Percentiles rank a stretch among this genome's conserved stretches.
Conservation (phyloP, 1,140 invertebrate species). For the Harlomillsia oculata region DNA sequence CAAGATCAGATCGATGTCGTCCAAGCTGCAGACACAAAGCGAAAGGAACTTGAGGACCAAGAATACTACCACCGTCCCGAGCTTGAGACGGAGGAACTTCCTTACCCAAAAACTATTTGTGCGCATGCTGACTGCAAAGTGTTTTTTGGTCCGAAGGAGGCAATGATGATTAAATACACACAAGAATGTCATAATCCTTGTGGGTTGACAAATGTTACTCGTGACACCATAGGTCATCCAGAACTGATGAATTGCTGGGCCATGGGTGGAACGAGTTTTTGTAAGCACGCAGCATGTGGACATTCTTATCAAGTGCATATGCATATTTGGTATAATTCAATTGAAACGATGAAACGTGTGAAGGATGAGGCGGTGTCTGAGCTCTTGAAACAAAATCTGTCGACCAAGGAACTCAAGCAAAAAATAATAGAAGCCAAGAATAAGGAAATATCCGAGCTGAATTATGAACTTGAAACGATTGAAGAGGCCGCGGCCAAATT, state of each 20-base stretch:
- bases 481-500: conserved; percentile 4
- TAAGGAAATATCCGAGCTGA: not conserved
- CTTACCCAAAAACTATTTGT: conserved; percentile 9
- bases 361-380: not conserved
- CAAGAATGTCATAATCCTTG: not conserved
- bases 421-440: not conserved
- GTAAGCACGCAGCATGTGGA: not conserved
- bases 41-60: not conserved
- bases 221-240: not conserved
- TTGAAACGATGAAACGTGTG: not conserved
- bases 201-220: not conserved
- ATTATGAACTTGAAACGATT: conserved; percentile 5
- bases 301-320: not conserved
- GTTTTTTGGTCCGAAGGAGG: not conserved
- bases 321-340: not conserved
- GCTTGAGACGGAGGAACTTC: not conserved
- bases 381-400: not conserved
- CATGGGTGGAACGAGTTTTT: not conserved
- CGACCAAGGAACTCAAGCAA: not conserved
- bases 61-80: not conserved
- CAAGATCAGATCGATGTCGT: not conserved
- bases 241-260: not conserved
- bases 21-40: not conserved
- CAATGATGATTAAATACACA: not conserved
- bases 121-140: not conserved